Conservation (phyloP, 2,888 invertebrate species). For the Plebejus argus region DNA sequence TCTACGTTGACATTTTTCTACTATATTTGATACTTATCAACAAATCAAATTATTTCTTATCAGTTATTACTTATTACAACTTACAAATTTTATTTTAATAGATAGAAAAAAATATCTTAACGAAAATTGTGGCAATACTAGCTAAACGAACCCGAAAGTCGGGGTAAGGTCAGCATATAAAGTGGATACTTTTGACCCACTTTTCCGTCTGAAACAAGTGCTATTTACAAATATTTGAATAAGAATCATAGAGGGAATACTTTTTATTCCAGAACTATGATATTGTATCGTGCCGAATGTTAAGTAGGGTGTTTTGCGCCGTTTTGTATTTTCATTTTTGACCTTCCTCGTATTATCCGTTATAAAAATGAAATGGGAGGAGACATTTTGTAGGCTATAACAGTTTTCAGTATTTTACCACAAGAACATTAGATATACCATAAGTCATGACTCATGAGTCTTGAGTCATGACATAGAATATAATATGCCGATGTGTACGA, state of each 20-base stretch:
- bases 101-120: constrained; percentile 16
- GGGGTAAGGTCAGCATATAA: constrained; percentile 40
- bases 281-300: constrained; percentile 27
- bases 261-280: constrained; percentile 30
- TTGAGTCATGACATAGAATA: no score
- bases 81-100: background rate
- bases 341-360: constrained; percentile 15
- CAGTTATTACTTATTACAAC: no score
- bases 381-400: background rate
- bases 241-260: constrained; percentile 28
- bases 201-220: constrained; percentile 35
- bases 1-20: no score
- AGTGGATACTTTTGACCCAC: constrained; percentile 35
- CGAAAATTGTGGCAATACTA: constrained; percentile 30
- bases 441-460: no score
- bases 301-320: constrained; percentile 24
- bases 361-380: constrained; percentile 11
- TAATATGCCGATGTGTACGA: no score
- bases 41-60: no score
- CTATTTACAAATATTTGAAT: constrained; percentile 33
- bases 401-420: background rate
- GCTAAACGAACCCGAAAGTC: constrained; percentile 33
- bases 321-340: constrained; percentile 24
- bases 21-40: no score
- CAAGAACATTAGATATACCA: background rate